A percentile compares a stretch with the other conserved stretches of the same genome.
Evolutionary conservation across 2,888 invertebrate genomes (phyloP).

Genomic region (Lithophane leautieri): DNA sequence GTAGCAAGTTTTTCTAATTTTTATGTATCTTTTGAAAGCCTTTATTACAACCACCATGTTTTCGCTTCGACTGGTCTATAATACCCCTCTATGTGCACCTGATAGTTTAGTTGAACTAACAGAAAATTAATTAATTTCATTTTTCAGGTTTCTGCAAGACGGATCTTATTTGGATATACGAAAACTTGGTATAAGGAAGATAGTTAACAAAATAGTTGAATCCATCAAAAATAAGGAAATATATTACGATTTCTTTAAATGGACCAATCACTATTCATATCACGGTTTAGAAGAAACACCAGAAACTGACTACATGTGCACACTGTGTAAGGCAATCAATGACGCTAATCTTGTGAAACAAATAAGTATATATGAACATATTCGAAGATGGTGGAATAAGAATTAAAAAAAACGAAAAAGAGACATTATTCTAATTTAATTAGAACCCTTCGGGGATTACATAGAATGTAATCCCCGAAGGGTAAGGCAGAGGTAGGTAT

Average conservation of each 20-base stretch:
- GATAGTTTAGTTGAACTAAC: too few relatives aligned
- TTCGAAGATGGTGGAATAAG: constrained; percentile 15
- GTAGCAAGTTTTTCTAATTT: background rate
- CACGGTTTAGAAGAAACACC: constrained; percentile 48
- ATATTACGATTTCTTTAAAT: constrained; percentile 70
- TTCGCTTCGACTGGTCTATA: background rate
- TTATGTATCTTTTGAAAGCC: background rate
- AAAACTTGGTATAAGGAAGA: constrained; percentile 17
- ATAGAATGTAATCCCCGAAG: too few relatives aligned
- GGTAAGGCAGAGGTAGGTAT: too few relatives aligned
- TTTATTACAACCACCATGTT: background rate
- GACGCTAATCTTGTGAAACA: constrained; percentile 1
- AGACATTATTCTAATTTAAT: too few relatives aligned
- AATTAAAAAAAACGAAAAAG: too few relatives aligned
- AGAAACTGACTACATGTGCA: constrained; percentile 61
- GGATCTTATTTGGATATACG: constrained; percentile 64
- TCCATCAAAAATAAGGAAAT: constrained; percentile 57
- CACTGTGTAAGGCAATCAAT: constrained; percentile 53
- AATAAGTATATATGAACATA: constrained; percentile 13
- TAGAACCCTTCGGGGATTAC: too few relatives aligned
- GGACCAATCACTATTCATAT: constrained; percentile 73
- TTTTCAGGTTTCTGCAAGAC: constrained; percentile 69
- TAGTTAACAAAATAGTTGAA: constrained; percentile 61
- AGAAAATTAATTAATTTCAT: background rate
- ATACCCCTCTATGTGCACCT: background rate